phyloP scores from a whole-genome alignment of 2,113 vertebrate species.

The Chinchilla lanigera region DNA sequence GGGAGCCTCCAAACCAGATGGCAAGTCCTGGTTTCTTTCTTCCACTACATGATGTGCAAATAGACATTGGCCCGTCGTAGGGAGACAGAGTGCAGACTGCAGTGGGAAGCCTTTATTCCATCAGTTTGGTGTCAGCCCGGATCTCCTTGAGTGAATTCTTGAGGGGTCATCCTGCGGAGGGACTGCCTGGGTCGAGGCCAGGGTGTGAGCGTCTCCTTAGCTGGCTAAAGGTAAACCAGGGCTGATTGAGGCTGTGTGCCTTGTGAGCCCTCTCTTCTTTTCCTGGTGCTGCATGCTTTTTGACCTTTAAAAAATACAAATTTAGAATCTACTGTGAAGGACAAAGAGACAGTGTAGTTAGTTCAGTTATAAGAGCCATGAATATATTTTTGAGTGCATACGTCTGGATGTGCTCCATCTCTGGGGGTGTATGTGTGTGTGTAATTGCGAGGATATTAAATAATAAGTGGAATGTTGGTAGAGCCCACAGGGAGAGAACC shows the following conservation, averaged over 20 bases:
- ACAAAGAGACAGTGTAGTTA: not conserved
- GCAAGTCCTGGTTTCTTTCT: not conserved
- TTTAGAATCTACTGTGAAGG: not conserved
- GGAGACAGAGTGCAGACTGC: not conserved
- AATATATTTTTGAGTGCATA: not conserved
- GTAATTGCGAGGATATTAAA: not conserved
- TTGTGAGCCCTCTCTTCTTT: not conserved
- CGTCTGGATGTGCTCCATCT: not conserved
- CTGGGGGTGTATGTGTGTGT: not conserved
- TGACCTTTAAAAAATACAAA: not conserved
- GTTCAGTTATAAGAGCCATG: not conserved
- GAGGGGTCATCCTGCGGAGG: fast-evolving
- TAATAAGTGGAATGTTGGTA: not conserved
- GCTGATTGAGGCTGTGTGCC: too few species aligned
- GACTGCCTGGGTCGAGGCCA: not conserved
- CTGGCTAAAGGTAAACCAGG: not conserved
- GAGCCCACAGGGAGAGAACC: not conserved
- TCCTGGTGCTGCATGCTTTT: not conserved
- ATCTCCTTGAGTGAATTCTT: not conserved
- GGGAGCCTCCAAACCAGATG: not conserved
- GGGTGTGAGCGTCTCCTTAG: fast-evolving
- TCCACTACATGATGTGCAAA: too few species aligned
- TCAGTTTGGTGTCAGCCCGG: not conserved
- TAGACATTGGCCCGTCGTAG: not conserved
- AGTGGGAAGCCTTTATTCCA: too few species aligned